Conservation (phyloP, 2,113 vertebrate genomes). For the Istiophorus platypterus region DNA sequence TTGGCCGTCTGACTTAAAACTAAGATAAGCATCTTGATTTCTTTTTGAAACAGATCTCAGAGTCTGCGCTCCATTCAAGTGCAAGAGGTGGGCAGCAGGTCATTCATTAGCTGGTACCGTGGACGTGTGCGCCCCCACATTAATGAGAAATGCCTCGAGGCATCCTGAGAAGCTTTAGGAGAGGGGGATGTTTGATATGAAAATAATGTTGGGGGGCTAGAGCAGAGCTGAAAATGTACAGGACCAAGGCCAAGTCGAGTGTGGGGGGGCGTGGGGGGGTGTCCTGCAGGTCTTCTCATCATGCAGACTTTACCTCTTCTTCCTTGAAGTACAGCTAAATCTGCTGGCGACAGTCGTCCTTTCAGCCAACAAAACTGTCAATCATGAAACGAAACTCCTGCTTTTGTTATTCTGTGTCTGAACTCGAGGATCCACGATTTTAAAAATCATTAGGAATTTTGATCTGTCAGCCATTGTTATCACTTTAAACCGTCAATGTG, state of each 20-base stretch:
- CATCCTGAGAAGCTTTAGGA: slow-evolving; percentile 6
- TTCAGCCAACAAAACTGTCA: too few relatives aligned
- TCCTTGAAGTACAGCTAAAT: not conserved
- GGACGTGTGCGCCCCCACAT: slow-evolving; percentile 40
- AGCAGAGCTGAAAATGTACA: slow-evolving; percentile 41
- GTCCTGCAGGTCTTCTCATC: slow-evolving; percentile 40
- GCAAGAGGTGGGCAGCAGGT: slow-evolving; percentile 47
- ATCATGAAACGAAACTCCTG: not conserved
- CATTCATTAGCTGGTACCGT: slow-evolving; percentile 53
- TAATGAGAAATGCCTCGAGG: slow-evolving; percentile 42
- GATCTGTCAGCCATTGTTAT: not conserved
- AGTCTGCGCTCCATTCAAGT: slow-evolving; percentile 13
- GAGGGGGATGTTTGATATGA: slow-evolving; percentile 35
- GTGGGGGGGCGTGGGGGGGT: slow-evolving; percentile 15
- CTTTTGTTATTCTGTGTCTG: not conserved
- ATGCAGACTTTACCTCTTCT: slow-evolving; percentile 21
- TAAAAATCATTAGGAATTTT: not conserved
- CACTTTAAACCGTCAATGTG: not conserved
- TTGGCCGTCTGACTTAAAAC: slow-evolving; percentile 64
- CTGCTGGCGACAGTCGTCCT: not conserved
- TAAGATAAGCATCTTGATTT: slow-evolving; percentile 78
- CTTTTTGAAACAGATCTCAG: slow-evolving; percentile 71
- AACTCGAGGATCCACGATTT: not conserved
- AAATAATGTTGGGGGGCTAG: slow-evolving; percentile 48
- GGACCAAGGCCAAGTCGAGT: slow-evolving; percentile 48